phyloP scores from a whole-genome alignment of 1,140 invertebrate species.

The Chymomyza costata region DNA sequence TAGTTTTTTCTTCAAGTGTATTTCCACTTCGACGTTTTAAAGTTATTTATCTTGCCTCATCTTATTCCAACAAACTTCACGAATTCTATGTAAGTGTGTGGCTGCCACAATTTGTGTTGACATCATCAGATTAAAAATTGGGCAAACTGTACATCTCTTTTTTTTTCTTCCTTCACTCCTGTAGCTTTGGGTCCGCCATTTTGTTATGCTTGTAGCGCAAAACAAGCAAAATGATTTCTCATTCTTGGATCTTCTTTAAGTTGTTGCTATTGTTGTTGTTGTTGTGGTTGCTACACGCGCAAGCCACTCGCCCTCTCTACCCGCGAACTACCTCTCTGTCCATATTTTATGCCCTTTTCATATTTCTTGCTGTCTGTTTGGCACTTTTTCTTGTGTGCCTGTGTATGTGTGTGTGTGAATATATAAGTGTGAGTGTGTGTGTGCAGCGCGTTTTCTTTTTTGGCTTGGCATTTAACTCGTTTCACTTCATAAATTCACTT shows the following conservation, averaged over 20 bases:
- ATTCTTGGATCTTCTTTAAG: constrained; percentile 1
- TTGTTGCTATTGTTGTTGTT: constrained; percentile 19
- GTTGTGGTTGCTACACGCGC: too few relatives aligned
- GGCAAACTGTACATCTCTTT: constrained; percentile 3
- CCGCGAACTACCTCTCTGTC: not conserved
- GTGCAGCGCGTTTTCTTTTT: constrained; percentile 17
- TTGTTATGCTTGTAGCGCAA: constrained; percentile 19
- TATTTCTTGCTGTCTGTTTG: too few relatives aligned
- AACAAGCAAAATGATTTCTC: constrained; percentile 67
- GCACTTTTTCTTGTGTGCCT: too few relatives aligned
- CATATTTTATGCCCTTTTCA: not conserved
- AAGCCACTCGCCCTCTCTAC: constrained; percentile 10
- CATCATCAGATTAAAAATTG: constrained; percentile 72
- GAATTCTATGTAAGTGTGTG: not conserved
- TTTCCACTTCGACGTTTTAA: too few relatives aligned
- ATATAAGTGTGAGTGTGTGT: too few relatives aligned
- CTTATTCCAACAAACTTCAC: too few relatives aligned
- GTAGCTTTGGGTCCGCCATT: not conserved
- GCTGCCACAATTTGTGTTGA: constrained; percentile 69
- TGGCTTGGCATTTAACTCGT: constrained; percentile 70
- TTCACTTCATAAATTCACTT: constrained; percentile 72
- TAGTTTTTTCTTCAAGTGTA: too few relatives aligned
- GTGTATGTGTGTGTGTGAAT: too few relatives aligned
- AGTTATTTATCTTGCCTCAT: too few relatives aligned
- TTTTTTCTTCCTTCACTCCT: not conserved